Evolutionary conservation across 2,113 vertebrate species (phyloP), one percentile per base, ranked within the genome.

Genomic region (Tetraodon nigroviridis): DNA sequence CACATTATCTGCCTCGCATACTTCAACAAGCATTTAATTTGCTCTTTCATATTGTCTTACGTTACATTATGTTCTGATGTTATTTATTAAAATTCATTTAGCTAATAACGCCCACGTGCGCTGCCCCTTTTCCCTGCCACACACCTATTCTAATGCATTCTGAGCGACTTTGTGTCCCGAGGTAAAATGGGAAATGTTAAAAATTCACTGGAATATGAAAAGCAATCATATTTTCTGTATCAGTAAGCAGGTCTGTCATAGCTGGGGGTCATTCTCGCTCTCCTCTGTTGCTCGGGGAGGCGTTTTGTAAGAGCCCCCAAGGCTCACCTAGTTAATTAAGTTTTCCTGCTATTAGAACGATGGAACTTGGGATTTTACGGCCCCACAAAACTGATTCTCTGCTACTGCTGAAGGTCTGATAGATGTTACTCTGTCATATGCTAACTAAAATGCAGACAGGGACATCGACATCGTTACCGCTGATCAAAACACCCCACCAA

Each of bases 211-310:
- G 71, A 79, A 88, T 86, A 88, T 87, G 82, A 89, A 89, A 90
- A 86, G 88, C 90, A 91, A 91, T 91, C 89, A 89, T 67, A 89
- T 91, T 90, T 90, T 90, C 86, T 90, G 89, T 89, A 87, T 91
- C 79, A 73, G 90, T 91, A 91, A 91, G 90, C 90, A 91, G 88
- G 84, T 87, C 80, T 71, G 75, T 55, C 61, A 72, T 91, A 88
- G 89, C 90, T 88, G 68, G 84, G 79, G 90, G 90, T 90, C 86
- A 82, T 88, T 89, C 76, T 70, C 63, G 77, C 86, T 64, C 79
- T 68, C 67, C 68, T 72, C 83, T 81, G 82, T 87, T 88, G 89
- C 86, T 83, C 85, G 86, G 83, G 87, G 84, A 84, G 84, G 84
- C 86, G 75, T 87, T 86, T 88, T 81, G 69, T 59, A 58, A 76